Percentiles rank a stretch among this genome's conserved stretches.
Conservation (phyloP, 2,113 vertebrate genomes). For the Chloropsis cyanopogon region DNA sequence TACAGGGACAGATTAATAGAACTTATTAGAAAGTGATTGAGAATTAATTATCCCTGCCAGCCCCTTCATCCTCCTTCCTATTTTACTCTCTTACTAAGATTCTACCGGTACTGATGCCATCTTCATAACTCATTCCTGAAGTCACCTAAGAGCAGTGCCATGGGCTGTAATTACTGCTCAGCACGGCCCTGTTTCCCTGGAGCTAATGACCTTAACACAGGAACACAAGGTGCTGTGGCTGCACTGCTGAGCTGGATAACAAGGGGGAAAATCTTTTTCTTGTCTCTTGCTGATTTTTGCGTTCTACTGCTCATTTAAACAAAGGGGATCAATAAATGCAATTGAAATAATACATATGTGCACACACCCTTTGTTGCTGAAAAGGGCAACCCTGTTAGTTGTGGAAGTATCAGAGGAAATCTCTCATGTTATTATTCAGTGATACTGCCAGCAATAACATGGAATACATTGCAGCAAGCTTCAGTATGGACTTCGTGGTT, state of each 20-base stretch:
- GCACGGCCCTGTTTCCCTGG: not conserved
- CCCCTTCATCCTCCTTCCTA: not conserved
- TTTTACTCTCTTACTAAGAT: not conserved
- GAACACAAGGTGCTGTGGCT: not conserved
- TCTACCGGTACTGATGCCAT: not conserved
- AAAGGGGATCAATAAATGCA: not conserved
- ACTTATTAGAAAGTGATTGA: not conserved
- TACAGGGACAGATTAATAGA: not conserved
- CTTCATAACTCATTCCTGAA: not conserved
- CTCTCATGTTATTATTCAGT: not conserved
- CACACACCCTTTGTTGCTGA: not conserved
- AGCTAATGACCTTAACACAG: not conserved
- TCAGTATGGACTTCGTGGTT: not conserved
- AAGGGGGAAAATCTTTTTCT: not conserved
- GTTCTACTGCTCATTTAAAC: not conserved
- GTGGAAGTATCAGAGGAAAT: not conserved
- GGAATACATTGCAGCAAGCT: not conserved
- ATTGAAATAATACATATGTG: not conserved
- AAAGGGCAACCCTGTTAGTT: not conserved
- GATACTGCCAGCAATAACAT: not conserved
- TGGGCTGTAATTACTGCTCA: constrained; percentile 17
- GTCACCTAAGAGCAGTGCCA: constrained; percentile 16
- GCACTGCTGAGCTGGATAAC: not conserved
- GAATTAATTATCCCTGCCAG: not conserved
- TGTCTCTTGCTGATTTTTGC: not conserved